Base-by-base conservation (phyloP, 1,140 invertebrate species). In the Sinonovacula constricta region DNA sequence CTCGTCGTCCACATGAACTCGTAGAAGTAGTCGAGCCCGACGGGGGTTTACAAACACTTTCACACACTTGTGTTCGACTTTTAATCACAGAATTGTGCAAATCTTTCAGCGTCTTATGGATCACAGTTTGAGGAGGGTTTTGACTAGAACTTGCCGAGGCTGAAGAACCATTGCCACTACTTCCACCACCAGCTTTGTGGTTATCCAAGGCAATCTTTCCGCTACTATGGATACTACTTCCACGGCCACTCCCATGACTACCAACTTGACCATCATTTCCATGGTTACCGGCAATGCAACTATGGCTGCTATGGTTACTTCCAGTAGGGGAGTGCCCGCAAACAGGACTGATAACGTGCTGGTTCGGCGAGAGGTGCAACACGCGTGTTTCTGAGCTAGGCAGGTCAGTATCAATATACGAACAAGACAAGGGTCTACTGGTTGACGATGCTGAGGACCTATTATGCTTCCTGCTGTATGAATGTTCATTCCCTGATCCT, bases 51-150 rank as follows among this genome's bases (percentile, higher is more conserved):
- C n/a, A n/a, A n/a, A n/a, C n/a, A n/a, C n/a, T n/a, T n/a, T n/a
- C n/a, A n/a, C n/a, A n/a, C n/a, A n/a, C 12, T 24, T 28, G 34
- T 22, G 65, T 22, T 14, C 63, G 72, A n/a, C 33, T 51, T 0
- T 59, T 30, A n/a, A 76, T 76, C 33, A 76, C 72, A 31, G 62
- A 66, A 57, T 76, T 76, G 49, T 67, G 63, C 14, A 67, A 66
- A 22, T 76, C 72, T 33, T 76, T 76, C 2, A 76, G n/a, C 4
- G 72, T 54, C 31, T 76, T 76, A 18, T 45, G 53, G 12, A 31
- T 39, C 39, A 51, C 62, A 45, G 72, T 59, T n/a, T n/a, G n/a
- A n/a, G n/a, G n/a, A 45, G 34, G 24, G 12, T 54, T 14, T 45
- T 60, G 39, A 36, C 30, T 45, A 45, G 39, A 45, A 18, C 39